A percentile compares a stretch with the other conserved stretches of the same genome.
Conservation (phyloP, 2,888 invertebrate species). For the Clostera curtula region DNA sequence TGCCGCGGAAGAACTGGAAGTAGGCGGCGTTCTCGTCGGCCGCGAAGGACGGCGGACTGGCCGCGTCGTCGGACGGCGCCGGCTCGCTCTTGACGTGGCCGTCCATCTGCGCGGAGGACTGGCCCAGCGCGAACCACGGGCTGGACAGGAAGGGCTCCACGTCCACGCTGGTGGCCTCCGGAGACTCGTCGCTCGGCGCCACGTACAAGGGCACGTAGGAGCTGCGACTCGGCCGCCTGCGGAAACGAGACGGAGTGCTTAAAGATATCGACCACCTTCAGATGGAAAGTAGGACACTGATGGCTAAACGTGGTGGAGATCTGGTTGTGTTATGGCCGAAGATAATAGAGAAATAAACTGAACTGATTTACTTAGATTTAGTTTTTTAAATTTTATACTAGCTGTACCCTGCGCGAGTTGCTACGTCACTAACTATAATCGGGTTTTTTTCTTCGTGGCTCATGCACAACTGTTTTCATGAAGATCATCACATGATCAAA, state of each 20-base stretch:
- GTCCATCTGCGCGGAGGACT: conserved; percentile 11
- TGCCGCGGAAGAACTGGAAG: conserved; percentile 62
- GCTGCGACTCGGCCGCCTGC: conserved; percentile 38
- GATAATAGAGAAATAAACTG: too few species aligned
- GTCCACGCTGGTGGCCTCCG: conserved; percentile 19
- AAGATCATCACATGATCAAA: too few species aligned
- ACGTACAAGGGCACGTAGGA: conserved; percentile 33
- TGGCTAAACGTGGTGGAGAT: too few species aligned
- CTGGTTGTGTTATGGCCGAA: too few species aligned
- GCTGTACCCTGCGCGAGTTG: too few species aligned
- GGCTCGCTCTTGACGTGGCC: conserved; percentile 26
- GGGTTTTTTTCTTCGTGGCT: too few species aligned
- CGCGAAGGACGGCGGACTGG: conserved; percentile 36
- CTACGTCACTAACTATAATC: too few species aligned
- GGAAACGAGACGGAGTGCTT: conserved; percentile 1
- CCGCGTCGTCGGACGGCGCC: conserved; percentile 32
- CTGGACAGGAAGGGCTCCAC: conserved; percentile 22
- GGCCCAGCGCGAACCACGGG: conserved; percentile 24
- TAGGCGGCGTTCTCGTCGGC: conserved; percentile 53
- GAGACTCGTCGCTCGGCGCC: conserved; percentile 11
- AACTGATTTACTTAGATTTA: too few species aligned
- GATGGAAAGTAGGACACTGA: too few species aligned
- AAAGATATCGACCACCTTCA: too few species aligned
- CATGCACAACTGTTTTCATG: too few species aligned
- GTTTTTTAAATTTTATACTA: too few species aligned